Evolutionary conservation across 2,888 invertebrate species (phyloP), one percentile per base, ranked within the genome.

Genomic region (Drosophila anceps): DNA sequence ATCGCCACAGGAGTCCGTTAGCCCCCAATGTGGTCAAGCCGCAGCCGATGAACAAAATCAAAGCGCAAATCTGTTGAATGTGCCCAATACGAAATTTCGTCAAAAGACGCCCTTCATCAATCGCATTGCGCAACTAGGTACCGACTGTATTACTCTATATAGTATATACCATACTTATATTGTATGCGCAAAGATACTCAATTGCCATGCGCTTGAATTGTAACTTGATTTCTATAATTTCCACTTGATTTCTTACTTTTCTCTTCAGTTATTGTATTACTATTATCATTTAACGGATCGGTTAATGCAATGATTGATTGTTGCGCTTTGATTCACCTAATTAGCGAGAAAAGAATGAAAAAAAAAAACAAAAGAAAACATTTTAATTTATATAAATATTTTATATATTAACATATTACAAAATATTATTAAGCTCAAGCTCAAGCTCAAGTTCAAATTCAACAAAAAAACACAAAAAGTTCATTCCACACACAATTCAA

Each of bases 81-180:
- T 86, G 69, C 78, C 88, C 77, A 79, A 65, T 76, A 81, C 81
- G 75, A 92, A 90, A 81, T 92, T 91, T 72, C 92, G 92, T 82
- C 92, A 91, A 82, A 92, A 91, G 84, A 91, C 88, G 81, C 92
- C 92, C 58, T 88, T 91, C 86, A 91, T 92, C 91, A 92, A 91
- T 82, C 91, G 92, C 76, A 91, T 92, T 81, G 90, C 91, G 82
- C 88, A 92, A 90, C 90, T 92, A 92, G 92, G 92, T 92, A 92
- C 86, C 86, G 69, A 69, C 58, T 69, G 72, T 84, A 74, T 69
- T 83, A 81, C 76, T 69, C 72, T 75, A 75, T 81, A 78, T 79
- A 78, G 67, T 72, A 76, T 70, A 69, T 66, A 73, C 46, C 37
- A 79, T 77, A 70, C 75, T 58, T 71, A 76, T 76, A 68, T 73